Base-by-base conservation (phyloP, 1,140 invertebrate species). In the Cydia amplana region DNA sequence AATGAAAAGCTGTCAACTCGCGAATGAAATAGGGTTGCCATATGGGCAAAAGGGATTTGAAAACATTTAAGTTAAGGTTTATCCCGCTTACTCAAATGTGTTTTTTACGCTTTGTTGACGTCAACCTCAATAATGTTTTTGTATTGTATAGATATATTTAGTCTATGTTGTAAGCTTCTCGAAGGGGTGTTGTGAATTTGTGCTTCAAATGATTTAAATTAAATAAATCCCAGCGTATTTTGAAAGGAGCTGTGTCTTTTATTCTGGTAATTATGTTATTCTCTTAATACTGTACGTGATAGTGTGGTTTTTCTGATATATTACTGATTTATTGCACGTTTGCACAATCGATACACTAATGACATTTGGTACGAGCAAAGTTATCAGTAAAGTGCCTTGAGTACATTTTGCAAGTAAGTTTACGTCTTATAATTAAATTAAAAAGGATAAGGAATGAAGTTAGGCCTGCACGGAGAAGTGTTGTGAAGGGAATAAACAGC, bases 261-360 rank as follows among this genome's bases (percentile, higher is more conserved):
- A 70, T 43, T 40, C 32, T 18, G 65, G 65, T 70, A 70, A 36
- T 10, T 60, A 60, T 60, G 65, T 20, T 70, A 70, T 36, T 36
- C n/a, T 36, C 12, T 10, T 43, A 9, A 20, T 18, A 70, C 10
- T 65, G 25, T n/a, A 23, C 12, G 6, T 6, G 16, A 7, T n/a
- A n/a, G 14, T 40, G 65, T 18, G 6, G 4, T 40, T 70, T 28
- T 70, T 40, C 23, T 36, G n/a, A n/a, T 7, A 40, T 36, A 4
- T 9, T 18, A 16, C 12, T 28, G 23, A 28, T 2, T 9, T 70
- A 23, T n/a, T 18, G n/a, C 65, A 40, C 65, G 65, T 70, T 70
- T 70, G 65, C 65, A 70, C 65, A 70, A 70, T 70, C 65, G 65
- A 70, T 70, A 40, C 32, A 40, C 65, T 70, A 70, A 70, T 70